Evolutionary conservation across 2,888 invertebrate genomes (phyloP), one percentile per base, ranked within the genome.

Genomic region (Diaphora mendica): DNA sequence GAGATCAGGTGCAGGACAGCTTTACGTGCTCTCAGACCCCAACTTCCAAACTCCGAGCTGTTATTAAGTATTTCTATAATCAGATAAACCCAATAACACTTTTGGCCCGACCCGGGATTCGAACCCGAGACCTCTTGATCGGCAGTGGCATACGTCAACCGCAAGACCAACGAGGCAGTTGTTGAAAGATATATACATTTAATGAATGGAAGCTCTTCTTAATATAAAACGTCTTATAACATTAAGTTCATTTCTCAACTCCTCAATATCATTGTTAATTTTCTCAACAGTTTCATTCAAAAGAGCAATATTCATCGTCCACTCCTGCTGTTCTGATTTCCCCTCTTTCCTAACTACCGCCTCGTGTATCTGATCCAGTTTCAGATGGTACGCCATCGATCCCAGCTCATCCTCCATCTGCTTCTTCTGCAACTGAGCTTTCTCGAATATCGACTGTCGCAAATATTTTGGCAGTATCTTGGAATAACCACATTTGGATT

Each of bases 391-490:
- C 4, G 78, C 78, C 76, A 90, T 87, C 23, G 89, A 79, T 17
- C 87, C 90, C 2, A 87, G 71, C 73, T 92, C 89, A 9, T 91
- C 87, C n/a, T 92, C 91, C 39, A 84, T 87, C 68, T 88, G 87
- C 62, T 90, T 91, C 75, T 91, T 92, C 75, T 92, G 91, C 23
- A 78, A 77, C 33, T 91, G 90, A 0, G 93, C 94, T 84, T 88
- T 93, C 51, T 91, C 89, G 64, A 95, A 90, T 48, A 95, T 92
- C 3, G 93, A 91, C 68, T 95, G 92, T 75, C 90, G 88, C 42
- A 95, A 86, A 44, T 86, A 80, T 2, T 88, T 79, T 0, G 95
- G 94, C 42, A 95, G 79, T 2, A 87, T 76, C 65, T 91, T 92
- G n/a, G 74, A 78, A 23, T 79, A 79, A 20, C 64, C 78, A 65